Evolutionary conservation across 2,113 vertebrate species (phyloP), one percentile per base, ranked within the genome.

Genomic region (Solenodon paradoxus): DNA sequence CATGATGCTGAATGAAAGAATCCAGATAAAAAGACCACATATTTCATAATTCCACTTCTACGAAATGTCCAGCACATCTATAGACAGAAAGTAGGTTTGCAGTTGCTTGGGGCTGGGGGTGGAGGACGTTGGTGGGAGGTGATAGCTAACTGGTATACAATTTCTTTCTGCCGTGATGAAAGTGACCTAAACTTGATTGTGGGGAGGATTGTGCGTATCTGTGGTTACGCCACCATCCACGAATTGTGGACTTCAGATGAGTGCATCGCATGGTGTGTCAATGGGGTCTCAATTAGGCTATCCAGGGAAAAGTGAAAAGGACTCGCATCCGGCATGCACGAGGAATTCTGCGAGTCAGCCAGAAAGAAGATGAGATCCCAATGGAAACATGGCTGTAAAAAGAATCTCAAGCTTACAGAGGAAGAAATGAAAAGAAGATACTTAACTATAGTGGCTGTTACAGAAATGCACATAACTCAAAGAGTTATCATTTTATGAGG

Each of bases 401-500:
- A 75, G 59, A 57, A 42, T 63, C 38, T 59, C 61, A 53, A 72
- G 64, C 32, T 61, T n/a, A 15, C 9, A 35, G 66, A 35, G 35
- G 22, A 94, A 42, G n/a, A 68, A 75, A n/a, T 4, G 2, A 8
- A 55, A 51, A 35, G 47, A 51, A 85, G 35, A 51, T 22, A 57
- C 30, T 84, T 61, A n/a, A 42, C 68, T 3, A 10, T 35, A 17
- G 35, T 64, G 28, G 20, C 9, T 5, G 12, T 32, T 28, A 30
- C 81, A 22, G 61, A 42, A 59, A 78, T 1, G 28, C n/a, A 22
- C 71, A 51, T 10, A 1, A 26, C 42, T 82, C 45, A 40, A 40
- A 0, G 3, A 86, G 20, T 20, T 32, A 0, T 4, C 22, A 80
- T 75, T 2, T 26, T 28, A 38, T 3, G 45, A 38, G 49, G 19